Evolutionary conservation across 1,140 invertebrate species (phyloP), one percentile per base, ranked within the genome.

Genomic region (Panagrolaimus sp.): DNA sequence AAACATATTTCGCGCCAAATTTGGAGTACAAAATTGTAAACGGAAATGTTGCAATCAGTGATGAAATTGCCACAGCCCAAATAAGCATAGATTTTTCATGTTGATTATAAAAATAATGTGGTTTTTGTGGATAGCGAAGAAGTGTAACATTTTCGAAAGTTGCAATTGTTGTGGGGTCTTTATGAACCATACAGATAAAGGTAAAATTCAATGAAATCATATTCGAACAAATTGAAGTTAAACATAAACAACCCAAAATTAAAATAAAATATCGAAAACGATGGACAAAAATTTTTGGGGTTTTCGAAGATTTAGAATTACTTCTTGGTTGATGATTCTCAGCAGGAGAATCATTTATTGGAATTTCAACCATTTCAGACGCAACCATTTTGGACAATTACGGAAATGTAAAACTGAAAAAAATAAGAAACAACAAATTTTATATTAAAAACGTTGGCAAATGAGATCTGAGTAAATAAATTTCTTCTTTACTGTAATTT

Each of bases 141-240:
- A 26, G 21, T 12, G 52, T 58, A 12, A 58, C 10, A 26, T 58
- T 58, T 0, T 58, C 52, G 5, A 58, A 58, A 8, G 14, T 58
- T 5, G 21, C 21, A 58, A 26, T 28, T 1, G 17, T n/a, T 2
- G 52, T 8, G 10, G 15, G 52, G n/a, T 65, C 55, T 7, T 38
- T 38, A 7, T 38, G 32, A 38, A 38, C 32, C 58, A 64, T 70
- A 48, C 71, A 75, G n/a, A 74, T 52, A 21, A 74, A 26, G 7
- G 73, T 74, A 46, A 74, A 68, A 32, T 74, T 75, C 26, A 74
- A 75, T 8, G 73, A 74, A 15, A 74, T 75, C 73, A 74, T 74
- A 43, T 74, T 74, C 5, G 73, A 74, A 32, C 73, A 74, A 43
- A 74, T 74, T 21, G 73, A 74, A 14, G 73, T 74, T 52, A 74